Conservation (phyloP, 2,888 invertebrate species). For the Elmis aenea region DNA sequence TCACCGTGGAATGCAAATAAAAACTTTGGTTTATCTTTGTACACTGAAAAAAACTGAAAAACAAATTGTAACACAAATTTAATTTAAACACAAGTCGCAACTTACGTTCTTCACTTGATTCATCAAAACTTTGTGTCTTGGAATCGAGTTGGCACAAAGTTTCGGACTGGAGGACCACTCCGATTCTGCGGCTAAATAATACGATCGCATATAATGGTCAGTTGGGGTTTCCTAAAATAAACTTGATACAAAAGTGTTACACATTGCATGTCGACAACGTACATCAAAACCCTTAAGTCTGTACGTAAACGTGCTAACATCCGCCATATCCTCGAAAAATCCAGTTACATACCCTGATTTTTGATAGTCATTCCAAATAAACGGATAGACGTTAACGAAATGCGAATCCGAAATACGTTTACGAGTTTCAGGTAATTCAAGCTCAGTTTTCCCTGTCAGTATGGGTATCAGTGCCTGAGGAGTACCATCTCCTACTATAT, state of each 20-base stretch:
- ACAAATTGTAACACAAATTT: constrained; percentile 1
- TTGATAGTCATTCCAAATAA: constrained; percentile 78
- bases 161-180: constrained; percentile 48
- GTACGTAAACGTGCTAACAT: constrained; percentile 84
- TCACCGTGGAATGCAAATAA: constrained; percentile 85
- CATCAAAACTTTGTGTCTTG: constrained; percentile 64
- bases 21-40: constrained; percentile 69
- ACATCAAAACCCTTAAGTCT: constrained; percentile 77
- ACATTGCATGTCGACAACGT: no score
- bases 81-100: neutral
- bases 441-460: constrained; percentile 75
- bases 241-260: no score
- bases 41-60: constrained; percentile 54
- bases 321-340: constrained; percentile 82
- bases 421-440: constrained; percentile 84
- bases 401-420: constrained; percentile 59
- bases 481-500: constrained; percentile 83
- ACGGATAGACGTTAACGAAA: constrained; percentile 73
- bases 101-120: constrained; percentile 62
- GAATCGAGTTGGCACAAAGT: constrained; percentile 66
- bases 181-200: constrained; percentile 63
- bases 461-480: constrained; percentile 85
- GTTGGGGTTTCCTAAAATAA: constrained; percentile 69
- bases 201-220: constrained; percentile 84
- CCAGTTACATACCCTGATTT: constrained; percentile 69